Evolutionary conservation across 2,797 vertebrate genomes (phyloP).

Genomic region (Rousettus madagascariensis): DNA sequence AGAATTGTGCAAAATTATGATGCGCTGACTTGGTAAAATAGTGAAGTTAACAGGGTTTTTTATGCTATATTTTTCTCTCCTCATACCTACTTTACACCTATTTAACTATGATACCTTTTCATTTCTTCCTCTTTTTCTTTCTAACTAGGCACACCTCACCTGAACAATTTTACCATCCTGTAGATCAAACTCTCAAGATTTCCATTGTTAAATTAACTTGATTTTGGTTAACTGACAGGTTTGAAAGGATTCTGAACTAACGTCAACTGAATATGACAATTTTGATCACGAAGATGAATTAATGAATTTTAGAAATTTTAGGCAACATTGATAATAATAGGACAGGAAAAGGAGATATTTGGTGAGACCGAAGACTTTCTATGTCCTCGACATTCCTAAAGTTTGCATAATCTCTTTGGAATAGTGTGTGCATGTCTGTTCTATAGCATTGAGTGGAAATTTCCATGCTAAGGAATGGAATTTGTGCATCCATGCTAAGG

Average conservation of each 20-base stretch:
- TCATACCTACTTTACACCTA: not conserved
- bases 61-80: not conserved
- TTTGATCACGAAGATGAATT: not conserved
- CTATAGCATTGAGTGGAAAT: not conserved
- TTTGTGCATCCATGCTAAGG: not conserved
- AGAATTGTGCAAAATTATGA: not conserved
- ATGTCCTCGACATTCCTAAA: not conserved
- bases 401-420: not conserved
- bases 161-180: not conserved
- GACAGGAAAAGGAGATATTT: not conserved
- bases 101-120: not conserved
- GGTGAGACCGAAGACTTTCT: not conserved
- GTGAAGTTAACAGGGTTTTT: not conserved
- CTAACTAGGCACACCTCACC: not conserved
- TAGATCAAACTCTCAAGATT: not conserved
- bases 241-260: not conserved
- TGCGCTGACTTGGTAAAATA: not conserved
- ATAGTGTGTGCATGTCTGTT: not conserved
- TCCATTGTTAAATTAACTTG: not conserved
- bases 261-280: not conserved
- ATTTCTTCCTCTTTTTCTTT: not conserved
- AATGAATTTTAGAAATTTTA: not conserved
- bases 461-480: not conserved
- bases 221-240: not conserved
- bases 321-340: not conserved